Conservation (phyloP, 2,888 invertebrate genomes). For the Sphinx pinastri region DNA sequence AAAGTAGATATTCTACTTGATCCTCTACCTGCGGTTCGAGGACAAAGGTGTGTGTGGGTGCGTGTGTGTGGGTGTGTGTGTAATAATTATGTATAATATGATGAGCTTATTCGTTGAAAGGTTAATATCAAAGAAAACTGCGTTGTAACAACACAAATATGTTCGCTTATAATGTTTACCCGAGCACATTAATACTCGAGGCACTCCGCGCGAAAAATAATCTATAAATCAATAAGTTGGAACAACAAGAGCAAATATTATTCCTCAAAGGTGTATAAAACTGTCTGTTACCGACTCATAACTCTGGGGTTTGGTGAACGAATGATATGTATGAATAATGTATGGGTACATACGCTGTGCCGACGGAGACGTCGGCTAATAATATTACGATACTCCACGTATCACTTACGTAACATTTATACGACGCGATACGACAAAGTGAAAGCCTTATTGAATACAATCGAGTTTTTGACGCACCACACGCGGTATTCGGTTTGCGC, state of each 20-base stretch:
- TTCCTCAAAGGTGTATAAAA: conserved; percentile 44
- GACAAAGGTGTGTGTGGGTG: no score
- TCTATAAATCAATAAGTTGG: conserved; percentile 30
- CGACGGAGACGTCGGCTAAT: conserved; percentile 46
- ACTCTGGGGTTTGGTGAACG: conserved; percentile 56
- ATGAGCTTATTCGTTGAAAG: neutral
- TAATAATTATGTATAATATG: neutral
- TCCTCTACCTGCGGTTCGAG: no score
- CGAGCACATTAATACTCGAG: conserved; percentile 1
- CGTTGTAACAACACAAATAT: conserved; percentile 1
- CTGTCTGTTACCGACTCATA: conserved; percentile 50
- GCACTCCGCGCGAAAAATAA: conserved; percentile 16
- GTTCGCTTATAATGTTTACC: neutral
- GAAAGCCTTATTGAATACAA: conserved; percentile 22
- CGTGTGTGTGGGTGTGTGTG: no score
- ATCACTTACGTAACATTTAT: conserved; percentile 36
- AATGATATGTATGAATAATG: conserved; percentile 66
- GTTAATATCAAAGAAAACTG: neutral
- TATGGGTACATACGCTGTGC: conserved; percentile 46
- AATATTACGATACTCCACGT: conserved; percentile 48
- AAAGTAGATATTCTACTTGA: no score
- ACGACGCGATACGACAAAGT: conserved; percentile 23
- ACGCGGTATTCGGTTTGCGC: conserved; percentile 2
- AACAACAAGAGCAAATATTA: conserved; percentile 43
- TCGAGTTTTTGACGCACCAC: conserved; percentile 20